A percentile compares a stretch with the other conserved stretches of the same genome.
phyloP scores from a whole-genome alignment of 1,140 invertebrate species.

The Latrodectus geometricus region DNA sequence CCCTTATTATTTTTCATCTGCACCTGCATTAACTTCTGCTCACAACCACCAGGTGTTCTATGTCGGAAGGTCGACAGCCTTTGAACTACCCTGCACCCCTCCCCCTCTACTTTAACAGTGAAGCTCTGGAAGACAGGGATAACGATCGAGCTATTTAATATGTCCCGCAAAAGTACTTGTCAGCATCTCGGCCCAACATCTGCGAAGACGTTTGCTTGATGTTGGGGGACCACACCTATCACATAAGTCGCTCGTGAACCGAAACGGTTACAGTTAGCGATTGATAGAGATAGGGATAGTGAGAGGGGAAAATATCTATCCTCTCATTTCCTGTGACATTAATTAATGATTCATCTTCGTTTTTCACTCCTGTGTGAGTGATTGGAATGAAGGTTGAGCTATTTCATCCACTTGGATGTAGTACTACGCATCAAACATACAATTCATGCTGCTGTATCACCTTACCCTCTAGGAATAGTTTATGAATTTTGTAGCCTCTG shows the following conservation, averaged over 20 bases:
- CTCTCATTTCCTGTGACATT: no score
- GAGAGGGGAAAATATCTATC: no score
- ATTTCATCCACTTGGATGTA: no score
- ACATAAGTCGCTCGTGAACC: background rate
- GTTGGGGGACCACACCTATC: background rate
- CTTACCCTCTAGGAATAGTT: no score
- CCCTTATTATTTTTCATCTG: slow-evolving; percentile 4
- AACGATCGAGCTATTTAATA: background rate
- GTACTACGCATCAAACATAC: no score
- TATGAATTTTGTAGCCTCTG: no score
- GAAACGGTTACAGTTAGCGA: background rate
- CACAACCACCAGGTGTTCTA: background rate
- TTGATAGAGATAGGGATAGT: background rate
- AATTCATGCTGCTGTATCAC: no score
- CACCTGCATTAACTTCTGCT: slow-evolving; percentile 9
- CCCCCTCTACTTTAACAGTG: background rate
- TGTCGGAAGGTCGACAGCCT: slow-evolving; percentile 19
- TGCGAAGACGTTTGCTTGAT: background rate
- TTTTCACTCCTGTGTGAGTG: no score
- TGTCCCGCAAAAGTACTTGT: background rate
- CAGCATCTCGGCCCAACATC: background rate
- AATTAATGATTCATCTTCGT: no score
- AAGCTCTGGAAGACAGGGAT: background rate
- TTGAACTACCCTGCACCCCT: background rate
- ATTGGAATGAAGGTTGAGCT: no score